Conservation (phyloP, 2,888 invertebrate genomes). For the Lordiphosa andalusiaca region DNA sequence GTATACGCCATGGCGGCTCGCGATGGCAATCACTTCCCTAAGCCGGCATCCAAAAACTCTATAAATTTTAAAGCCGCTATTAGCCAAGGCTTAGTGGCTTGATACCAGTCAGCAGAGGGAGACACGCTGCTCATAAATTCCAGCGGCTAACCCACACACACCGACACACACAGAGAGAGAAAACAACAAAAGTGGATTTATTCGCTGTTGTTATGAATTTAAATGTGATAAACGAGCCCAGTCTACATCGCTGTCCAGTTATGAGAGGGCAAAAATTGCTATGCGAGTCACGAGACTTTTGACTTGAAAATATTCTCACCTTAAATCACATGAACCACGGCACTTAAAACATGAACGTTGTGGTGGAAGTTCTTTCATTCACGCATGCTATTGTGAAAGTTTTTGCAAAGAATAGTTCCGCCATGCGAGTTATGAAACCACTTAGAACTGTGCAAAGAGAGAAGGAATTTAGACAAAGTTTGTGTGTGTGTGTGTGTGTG, state of each 20-base stretch:
- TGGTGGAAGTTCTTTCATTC: conserved; percentile 8
- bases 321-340: conserved; percentile 58
- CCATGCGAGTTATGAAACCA: conserved; percentile 53
- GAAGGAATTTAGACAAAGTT: conserved; percentile 19
- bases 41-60: conserved; percentile 59
- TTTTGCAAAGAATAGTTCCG: conserved; percentile 41
- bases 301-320: conserved; percentile 24
- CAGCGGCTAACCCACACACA: conserved; percentile 15
- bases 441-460: conserved; percentile 33
- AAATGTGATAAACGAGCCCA: conserved; percentile 63
- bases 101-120: conserved; percentile 23
- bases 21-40: conserved; percentile 50
- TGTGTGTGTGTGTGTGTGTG: too few relatives aligned
- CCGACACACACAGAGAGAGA: conserved; percentile 1
- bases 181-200: conserved; percentile 28
- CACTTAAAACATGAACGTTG: conserved; percentile 32
- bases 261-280: conserved; percentile 33
- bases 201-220: conserved; percentile 58
- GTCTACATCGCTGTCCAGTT: conserved; percentile 12
- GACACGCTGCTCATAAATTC: conserved; percentile 55
- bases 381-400: conserved; percentile 41
- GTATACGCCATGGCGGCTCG: conserved; percentile 25
- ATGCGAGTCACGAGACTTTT: conserved; percentile 47
- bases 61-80: conserved; percentile 74
- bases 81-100: conserved; percentile 63